phyloP scores from a whole-genome alignment of 2,888 invertebrate genomes.

The Epistrophella euchroma region DNA sequence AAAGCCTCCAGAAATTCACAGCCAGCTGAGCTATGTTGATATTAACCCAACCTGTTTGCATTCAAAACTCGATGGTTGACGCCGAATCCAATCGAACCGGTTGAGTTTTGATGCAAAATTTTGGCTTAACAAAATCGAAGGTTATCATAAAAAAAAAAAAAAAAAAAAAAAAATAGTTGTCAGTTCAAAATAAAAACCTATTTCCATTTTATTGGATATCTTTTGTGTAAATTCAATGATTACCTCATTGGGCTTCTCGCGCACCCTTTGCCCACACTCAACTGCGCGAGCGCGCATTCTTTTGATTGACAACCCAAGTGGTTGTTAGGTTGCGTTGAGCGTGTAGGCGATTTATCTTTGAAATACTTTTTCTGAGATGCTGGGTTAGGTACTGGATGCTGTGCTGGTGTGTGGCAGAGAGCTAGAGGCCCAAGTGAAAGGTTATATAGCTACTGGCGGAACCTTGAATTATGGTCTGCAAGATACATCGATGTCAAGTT shows the following conservation, averaged over 20 bases:
- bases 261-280: conserved; percentile 61
- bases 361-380: conserved; percentile 22
- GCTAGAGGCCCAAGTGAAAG: conserved; percentile 63
- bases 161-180: conserved; percentile 33
- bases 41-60: conserved; percentile 67
- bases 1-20: not conserved
- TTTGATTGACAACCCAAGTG: conserved; percentile 66
- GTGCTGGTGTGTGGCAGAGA: not conserved
- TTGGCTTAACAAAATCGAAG: conserved; percentile 64
- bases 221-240: conserved; percentile 49
- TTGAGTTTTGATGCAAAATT: conserved; percentile 65
- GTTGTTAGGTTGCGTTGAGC: conserved; percentile 24
- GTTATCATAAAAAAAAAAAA: conserved; percentile 49
- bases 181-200: conserved; percentile 34
- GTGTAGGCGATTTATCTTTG: conserved; percentile 74
- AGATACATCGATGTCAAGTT: conserved; percentile 64
- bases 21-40: conserved; percentile 63
- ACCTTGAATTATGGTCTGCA: conserved; percentile 65
- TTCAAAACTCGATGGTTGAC: not conserved
- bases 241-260: conserved; percentile 47
- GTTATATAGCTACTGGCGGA: conserved; percentile 61
- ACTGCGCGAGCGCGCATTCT: conserved; percentile 56
- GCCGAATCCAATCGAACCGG: conserved; percentile 61
- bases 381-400: not conserved
- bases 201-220: conserved; percentile 35